These are phyloP conservation scores for Scaptomyza cyrtandrae DNA, from an alignment of 2,888 invertebrate genomes.

Conservation along the genomic window DNA sequence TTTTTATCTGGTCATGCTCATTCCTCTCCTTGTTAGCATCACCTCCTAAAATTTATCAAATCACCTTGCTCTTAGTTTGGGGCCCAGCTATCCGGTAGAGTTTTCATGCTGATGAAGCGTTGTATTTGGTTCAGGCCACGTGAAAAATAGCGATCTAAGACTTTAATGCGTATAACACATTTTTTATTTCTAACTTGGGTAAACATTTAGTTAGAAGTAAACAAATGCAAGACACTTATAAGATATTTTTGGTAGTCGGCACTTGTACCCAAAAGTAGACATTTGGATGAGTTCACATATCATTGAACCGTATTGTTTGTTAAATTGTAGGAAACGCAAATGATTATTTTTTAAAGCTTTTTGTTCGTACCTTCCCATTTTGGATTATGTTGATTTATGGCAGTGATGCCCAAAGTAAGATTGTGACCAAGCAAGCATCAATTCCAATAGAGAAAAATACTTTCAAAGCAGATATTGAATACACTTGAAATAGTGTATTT, in stretches of 20 bases:
- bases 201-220: constrained; percentile 75
- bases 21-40: constrained; percentile 51
- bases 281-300: constrained; percentile 39
- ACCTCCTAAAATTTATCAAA: constrained; percentile 64
- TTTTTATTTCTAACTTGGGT: constrained; percentile 73
- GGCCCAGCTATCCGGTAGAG: constrained; percentile 2
- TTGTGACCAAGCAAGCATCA: neutral
- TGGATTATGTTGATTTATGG: no score
- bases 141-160: constrained; percentile 72
- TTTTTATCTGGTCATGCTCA: constrained; percentile 59
- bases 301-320: constrained; percentile 32
- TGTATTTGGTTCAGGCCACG: constrained; percentile 67
- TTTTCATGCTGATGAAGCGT: constrained; percentile 34
- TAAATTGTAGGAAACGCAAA: constrained; percentile 59
- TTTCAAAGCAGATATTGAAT: no score
- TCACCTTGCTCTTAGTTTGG: constrained; percentile 38
- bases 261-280: constrained; percentile 61
- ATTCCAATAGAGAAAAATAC: neutral
- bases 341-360: constrained; percentile 55
- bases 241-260: constrained; percentile 72
- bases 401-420: neutral
- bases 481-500: no score
- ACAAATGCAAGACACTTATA: constrained; percentile 76
- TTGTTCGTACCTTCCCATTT: constrained; percentile 22
- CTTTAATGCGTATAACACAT: constrained; percentile 59